phyloP scores from a whole-genome alignment of 2,797 vertebrate genomes.

The Tangara arthus region DNA sequence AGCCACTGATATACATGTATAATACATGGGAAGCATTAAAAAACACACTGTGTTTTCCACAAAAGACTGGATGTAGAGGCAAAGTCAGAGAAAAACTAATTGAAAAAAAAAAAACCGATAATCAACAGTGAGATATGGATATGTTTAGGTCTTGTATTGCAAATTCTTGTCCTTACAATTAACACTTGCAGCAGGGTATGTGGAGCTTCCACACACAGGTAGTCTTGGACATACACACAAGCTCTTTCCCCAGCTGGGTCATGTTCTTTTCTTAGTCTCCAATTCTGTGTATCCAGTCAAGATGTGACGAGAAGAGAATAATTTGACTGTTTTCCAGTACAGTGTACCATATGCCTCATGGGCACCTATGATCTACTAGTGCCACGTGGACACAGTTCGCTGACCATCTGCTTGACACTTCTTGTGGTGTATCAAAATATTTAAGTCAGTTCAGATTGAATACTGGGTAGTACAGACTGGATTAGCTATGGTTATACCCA shows the following conservation, averaged over 20 bases:
- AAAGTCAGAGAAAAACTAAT: not conserved
- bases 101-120: not conserved
- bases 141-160: not conserved
- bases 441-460: not conserved
- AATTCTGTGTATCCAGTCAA: not conserved
- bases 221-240: not conserved
- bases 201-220: not conserved
- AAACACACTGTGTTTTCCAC: rapidly evolving
- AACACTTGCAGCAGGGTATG: not conserved
- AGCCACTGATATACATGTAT: not conserved
- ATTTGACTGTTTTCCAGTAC: not conserved
- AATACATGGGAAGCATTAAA: not conserved
- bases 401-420: not conserved
- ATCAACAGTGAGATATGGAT: rapidly evolving
- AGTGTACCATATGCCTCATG: not conserved
- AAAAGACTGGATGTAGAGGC: not conserved
- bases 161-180: rapidly evolving
- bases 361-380: not conserved
- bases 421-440: not conserved
- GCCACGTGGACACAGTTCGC: not conserved
- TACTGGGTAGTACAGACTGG: not conserved
- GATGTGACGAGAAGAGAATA: not conserved
- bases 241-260: not conserved
- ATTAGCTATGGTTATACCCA: not conserved
- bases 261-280: not conserved